Evolutionary conservation across 2,797 vertebrate genomes (phyloP).

Genomic region (Trematomus bernacchii): DNA sequence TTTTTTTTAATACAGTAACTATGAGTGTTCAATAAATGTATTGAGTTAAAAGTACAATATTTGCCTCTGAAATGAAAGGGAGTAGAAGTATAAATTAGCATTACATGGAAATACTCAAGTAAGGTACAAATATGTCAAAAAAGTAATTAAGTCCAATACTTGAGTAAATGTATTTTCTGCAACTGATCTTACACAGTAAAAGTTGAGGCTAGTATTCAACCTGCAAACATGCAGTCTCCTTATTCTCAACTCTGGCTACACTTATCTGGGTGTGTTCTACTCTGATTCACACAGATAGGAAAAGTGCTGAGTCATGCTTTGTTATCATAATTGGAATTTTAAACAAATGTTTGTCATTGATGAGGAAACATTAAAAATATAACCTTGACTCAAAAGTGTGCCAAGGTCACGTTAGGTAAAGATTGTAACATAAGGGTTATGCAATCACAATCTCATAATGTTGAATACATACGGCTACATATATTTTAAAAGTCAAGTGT

Average conservation of each 20-base stretch:
- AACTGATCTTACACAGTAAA: neutral
- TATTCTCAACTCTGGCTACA: neutral
- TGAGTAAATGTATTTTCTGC: too few species aligned
- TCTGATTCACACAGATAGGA: neutral
- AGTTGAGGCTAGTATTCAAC: neutral
- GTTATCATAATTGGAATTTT: neutral
- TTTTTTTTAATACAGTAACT: too few species aligned
- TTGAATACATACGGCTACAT: too few species aligned
- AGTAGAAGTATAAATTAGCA: too few species aligned
- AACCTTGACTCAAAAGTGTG: neutral
- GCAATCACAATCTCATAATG: neutral
- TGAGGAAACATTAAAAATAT: neutral
- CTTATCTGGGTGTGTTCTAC: neutral
- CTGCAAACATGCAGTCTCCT: neutral
- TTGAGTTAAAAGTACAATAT: too few species aligned
- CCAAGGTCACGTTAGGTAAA: neutral
- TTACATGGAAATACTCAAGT: too few species aligned
- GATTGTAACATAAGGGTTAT: neutral
- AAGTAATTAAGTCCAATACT: too few species aligned
- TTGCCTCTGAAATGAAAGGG: too few species aligned
- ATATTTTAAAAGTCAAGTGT: neutral
- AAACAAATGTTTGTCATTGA: neutral
- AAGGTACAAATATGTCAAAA: too few species aligned
- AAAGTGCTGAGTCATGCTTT: neutral
- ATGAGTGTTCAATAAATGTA: too few species aligned